These are phyloP conservation scores for Muscidifurax raptorellus DNA, from an alignment of 1,140 invertebrate genomes.

Conservation along the genomic window DNA sequence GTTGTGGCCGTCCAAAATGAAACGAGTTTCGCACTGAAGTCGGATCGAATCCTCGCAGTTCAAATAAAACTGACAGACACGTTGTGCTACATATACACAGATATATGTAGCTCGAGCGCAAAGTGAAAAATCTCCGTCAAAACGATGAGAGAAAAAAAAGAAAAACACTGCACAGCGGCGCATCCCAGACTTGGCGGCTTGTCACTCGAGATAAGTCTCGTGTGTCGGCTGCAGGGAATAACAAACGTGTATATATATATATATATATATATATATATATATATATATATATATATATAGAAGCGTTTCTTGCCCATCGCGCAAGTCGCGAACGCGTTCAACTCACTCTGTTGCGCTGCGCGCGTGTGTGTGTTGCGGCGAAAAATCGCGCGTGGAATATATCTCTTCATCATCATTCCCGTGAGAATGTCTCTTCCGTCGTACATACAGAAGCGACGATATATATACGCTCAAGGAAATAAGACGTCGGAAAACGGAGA, in stretches of 20 bases:
- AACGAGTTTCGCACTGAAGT: no score
- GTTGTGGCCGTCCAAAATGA: no score
- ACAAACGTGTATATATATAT: no score
- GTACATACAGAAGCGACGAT: background rate
- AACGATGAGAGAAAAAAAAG: background rate
- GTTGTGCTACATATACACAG: background rate
- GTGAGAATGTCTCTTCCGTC: background rate
- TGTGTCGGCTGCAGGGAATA: background rate
- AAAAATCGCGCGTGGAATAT: conserved; percentile 14
- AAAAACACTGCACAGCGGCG: background rate
- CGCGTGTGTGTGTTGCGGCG: background rate
- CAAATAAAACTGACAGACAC: background rate
- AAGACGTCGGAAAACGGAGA: background rate
- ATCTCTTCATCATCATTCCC: background rate
- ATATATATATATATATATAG: no score
- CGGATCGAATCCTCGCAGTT: background rate
- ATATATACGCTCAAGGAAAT: background rate
- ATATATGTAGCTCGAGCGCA: background rate
- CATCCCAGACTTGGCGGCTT: background rate
- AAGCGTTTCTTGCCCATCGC: background rate
- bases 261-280: no score
- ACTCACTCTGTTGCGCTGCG: background rate
- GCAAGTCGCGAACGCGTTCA: background rate
- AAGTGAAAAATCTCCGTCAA: background rate
- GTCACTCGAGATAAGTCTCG: conserved; percentile 15